Evolutionary conservation across 1,140 invertebrate genomes (phyloP).

Genomic region (Delia radicum): DNA sequence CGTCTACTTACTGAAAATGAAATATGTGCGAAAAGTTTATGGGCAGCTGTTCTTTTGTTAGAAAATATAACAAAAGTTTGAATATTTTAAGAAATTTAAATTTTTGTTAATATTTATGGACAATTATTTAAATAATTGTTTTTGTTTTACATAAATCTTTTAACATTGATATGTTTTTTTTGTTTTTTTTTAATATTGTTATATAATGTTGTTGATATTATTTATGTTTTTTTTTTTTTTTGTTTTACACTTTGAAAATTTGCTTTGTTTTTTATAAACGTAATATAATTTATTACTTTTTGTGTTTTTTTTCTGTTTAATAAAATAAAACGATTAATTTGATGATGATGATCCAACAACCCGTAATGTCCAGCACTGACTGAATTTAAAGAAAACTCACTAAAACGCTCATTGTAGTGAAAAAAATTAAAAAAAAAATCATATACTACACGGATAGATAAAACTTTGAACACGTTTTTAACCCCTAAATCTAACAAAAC

Average conservation of each 20-base stretch:
- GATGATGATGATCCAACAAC: conserved; percentile 32
- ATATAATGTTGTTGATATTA: no score
- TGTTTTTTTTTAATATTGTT: no score
- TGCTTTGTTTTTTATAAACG: background rate
- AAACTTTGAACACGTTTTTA: conserved; percentile 1
- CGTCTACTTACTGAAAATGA: background rate
- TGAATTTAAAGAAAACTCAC: conserved; percentile 27
- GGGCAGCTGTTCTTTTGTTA: background rate
- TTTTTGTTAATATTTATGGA: no score
- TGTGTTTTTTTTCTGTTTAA: background rate
- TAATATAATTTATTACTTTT: background rate
- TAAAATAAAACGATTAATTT: background rate
- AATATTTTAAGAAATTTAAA: no score
- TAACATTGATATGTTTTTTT: no score
- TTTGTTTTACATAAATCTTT: no score
- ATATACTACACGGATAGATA: background rate
- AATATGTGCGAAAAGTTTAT: background rate
- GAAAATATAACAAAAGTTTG: background rate
- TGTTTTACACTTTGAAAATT: background rate
- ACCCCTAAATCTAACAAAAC: background rate
- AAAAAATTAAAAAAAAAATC: background rate
- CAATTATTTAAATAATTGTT: background rate
- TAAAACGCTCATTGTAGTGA: background rate
- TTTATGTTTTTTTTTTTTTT: background rate
- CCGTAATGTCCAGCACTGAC: conserved; percentile 43